phyloP scores from a whole-genome alignment of 2,888 invertebrate genomes.

The Dicranocentrus wangi region DNA sequence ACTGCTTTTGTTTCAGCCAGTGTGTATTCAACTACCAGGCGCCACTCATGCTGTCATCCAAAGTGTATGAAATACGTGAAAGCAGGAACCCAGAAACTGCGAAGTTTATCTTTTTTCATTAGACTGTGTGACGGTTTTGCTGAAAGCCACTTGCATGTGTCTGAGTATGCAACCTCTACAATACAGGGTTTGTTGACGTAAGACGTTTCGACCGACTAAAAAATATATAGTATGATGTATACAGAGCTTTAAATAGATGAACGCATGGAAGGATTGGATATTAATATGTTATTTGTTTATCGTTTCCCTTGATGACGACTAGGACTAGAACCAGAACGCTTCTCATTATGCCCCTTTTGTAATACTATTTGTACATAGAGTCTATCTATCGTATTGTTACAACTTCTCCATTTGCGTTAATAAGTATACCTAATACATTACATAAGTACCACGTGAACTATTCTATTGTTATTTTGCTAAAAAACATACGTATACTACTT shows the following conservation, averaged over 20 bases:
- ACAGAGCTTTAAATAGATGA: neutral
- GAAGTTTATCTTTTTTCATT: neutral
- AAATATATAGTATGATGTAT: neutral
- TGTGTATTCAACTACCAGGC: neutral
- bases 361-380: too few species aligned
- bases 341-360: too few species aligned
- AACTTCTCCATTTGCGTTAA: too few species aligned
- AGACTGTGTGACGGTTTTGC: neutral
- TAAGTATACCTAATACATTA: too few species aligned
- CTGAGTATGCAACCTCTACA: neutral
- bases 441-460: too few species aligned
- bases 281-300: neutral
- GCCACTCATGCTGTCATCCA: neutral
- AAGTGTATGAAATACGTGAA: neutral
- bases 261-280: neutral
- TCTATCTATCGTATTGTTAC: too few species aligned
- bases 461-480: too few species aligned
- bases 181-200: too few species aligned
- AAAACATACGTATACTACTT: too few species aligned
- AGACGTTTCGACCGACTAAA: neutral
- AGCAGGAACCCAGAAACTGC: neutral
- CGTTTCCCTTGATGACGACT: neutral
- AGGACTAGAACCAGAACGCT: too few species aligned
- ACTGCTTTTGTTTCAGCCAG: neutral
- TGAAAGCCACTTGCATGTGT: neutral